Evolutionary conservation across 2,797 vertebrate genomes (phyloP).

Genomic region (Halcyon badia): DNA sequence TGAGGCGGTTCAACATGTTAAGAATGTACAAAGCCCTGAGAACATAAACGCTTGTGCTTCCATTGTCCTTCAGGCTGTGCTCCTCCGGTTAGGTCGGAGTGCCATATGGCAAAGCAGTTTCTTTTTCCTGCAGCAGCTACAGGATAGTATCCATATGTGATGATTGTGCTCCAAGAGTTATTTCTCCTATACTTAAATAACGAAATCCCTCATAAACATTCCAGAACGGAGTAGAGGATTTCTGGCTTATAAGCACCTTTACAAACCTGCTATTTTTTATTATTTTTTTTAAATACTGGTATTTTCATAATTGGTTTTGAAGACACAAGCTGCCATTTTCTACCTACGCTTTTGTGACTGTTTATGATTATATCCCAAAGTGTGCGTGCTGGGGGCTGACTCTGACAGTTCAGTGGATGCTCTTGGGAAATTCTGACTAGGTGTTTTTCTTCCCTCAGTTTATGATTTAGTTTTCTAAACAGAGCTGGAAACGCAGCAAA

Average conservation of each 20-base stretch:
- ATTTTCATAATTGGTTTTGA: not conserved
- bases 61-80: not conserved
- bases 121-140: not conserved
- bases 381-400: not conserved
- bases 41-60: not conserved
- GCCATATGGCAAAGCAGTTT: not conserved
- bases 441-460: not conserved
- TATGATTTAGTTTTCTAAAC: not conserved
- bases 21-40: not conserved
- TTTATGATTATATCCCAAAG: not conserved
- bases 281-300: not conserved
- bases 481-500: not conserved
- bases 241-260: not conserved
- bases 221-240: not conserved
- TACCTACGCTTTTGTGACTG: not conserved
- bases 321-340: not conserved
- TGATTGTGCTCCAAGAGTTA: not conserved
- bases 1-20: constrained; percentile 27
- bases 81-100: not conserved
- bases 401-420: not conserved
- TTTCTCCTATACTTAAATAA: not conserved
- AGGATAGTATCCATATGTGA: constrained; percentile 12
- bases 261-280: not conserved
- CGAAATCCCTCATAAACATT: constrained; percentile 30
- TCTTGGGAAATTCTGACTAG: not conserved